Conservation (phyloP, 2,113 vertebrate genomes). For the Myrmecobius fasciatus region DNA sequence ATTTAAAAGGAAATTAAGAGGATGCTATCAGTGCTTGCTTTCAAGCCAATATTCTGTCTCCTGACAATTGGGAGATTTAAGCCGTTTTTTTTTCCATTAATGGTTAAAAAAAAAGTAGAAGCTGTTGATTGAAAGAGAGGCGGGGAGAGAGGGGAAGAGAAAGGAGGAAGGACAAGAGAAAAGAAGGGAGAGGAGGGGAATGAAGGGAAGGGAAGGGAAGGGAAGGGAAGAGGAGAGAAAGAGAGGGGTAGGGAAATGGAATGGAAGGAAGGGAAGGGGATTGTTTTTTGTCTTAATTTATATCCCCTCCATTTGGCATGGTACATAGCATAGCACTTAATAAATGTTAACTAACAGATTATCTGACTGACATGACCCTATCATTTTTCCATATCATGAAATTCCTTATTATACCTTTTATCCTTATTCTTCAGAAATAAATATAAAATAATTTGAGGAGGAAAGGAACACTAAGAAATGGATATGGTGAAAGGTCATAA, state of each 20-base stretch:
- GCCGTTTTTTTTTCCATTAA: neutral
- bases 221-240: too few species aligned
- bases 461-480: neutral
- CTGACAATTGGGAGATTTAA: neutral
- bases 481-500: neutral
- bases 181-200: too few species aligned
- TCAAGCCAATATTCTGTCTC: accelerated
- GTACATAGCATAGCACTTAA: neutral
- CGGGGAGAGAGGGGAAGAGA: too few species aligned
- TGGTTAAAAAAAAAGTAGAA: neutral
- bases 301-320: neutral
- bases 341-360: neutral
- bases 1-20: slow-evolving; percentile 62
- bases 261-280: neutral
- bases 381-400: neutral
- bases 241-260: neutral
- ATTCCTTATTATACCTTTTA: neutral
- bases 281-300: neutral
- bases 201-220: too few species aligned
- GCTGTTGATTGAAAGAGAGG: too few species aligned
- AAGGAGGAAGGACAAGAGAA: too few species aligned
- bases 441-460: neutral
- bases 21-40: neutral
- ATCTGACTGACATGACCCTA: neutral
- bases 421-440: neutral